These are phyloP conservation scores for Nasonovia ribisnigri DNA, from an alignment of 2,888 invertebrate species.

Conservation along the genomic window DNA sequence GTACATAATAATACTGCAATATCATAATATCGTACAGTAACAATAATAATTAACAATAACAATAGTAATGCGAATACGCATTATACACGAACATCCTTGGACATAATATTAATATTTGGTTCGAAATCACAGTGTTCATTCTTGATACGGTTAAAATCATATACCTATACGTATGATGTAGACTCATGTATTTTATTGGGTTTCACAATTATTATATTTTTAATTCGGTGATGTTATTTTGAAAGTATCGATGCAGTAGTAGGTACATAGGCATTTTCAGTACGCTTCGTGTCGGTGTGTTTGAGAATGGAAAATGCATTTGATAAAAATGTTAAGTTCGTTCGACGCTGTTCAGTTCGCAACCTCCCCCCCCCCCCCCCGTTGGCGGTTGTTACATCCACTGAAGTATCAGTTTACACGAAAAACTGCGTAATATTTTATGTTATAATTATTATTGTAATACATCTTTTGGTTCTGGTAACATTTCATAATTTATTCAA, in stretches of 20 bases:
- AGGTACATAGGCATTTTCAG: background rate
- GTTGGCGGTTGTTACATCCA: background rate
- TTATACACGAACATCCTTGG: background rate
- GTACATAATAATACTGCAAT: background rate
- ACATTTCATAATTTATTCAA: background rate
- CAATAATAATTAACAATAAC: background rate
- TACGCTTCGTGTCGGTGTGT: background rate
- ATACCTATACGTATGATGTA: background rate
- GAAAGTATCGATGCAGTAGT: background rate
- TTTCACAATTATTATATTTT: background rate
- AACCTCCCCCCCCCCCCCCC: accelerated
- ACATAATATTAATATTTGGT: background rate
- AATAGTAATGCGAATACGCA: background rate
- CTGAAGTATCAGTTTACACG: background rate
- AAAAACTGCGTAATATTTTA: background rate
- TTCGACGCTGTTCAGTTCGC: background rate
- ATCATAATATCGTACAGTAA: background rate
- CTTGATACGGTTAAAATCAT: background rate
- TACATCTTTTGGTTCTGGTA: background rate
- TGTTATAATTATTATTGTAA: background rate
- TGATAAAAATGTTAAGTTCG: background rate
- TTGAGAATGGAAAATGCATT: background rate
- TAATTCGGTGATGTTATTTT: background rate
- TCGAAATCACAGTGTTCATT: background rate
- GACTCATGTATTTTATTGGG: background rate